A percentile compares a stretch with the other conserved stretches of the same genome.
Evolutionary conservation across 2,113 vertebrate species (phyloP).

Genomic region (Oryzias curvinotus): DNA sequence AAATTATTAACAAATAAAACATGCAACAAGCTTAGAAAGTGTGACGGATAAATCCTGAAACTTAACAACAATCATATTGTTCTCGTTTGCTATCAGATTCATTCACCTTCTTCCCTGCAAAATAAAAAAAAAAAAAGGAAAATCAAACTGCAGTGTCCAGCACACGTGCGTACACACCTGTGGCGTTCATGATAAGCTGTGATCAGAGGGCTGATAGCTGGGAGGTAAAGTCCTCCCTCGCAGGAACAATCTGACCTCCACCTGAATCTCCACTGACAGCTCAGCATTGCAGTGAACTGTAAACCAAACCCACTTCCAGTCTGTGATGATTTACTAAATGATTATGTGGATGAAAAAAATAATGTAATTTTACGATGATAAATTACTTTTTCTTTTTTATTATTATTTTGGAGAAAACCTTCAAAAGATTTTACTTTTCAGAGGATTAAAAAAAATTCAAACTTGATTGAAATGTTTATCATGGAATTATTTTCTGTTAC

Average conservation of each 20-base stretch:
- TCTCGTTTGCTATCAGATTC: conserved; percentile 12
- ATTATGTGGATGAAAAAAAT: neutral
- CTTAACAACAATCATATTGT: neutral
- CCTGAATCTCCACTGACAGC: conserved; percentile 39
- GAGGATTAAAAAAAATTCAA: no score
- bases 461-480: no score
- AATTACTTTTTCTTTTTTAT: no score
- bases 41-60: conserved; percentile 3
- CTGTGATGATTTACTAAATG: neutral
- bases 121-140: conserved; percentile 5
- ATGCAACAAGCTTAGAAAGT: neutral
- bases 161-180: conserved; percentile 1
- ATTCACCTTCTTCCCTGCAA: conserved; percentile 13
- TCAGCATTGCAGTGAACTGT: conserved; percentile 32
- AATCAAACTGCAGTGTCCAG: no score
- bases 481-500: no score
- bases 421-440: no score
- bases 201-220: conserved; percentile 57
- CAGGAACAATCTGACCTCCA: conserved; percentile 69
- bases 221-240: conserved; percentile 69
- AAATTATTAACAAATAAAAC: neutral
- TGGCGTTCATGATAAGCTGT: conserved; percentile 46
- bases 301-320: conserved; percentile 2
- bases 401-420: no score
- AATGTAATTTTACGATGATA: neutral